phyloP scores from a whole-genome alignment of 2,888 invertebrate species.

The Dicyrtomina minuta region DNA sequence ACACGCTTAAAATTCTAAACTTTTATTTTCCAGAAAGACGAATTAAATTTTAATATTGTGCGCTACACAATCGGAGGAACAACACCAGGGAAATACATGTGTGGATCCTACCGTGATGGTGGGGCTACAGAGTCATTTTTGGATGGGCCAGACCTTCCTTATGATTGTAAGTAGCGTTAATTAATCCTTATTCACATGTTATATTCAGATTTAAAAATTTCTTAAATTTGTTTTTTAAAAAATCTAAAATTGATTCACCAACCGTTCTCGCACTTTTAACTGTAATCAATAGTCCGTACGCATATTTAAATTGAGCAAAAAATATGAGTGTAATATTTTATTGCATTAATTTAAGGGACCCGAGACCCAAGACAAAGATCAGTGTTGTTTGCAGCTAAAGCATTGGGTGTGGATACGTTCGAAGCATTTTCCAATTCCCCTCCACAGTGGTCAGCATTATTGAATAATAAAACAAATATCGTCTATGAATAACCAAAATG shows the following conservation, averaged over 20 bases:
- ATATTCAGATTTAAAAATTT: no score
- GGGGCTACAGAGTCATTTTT: conserved; percentile 43
- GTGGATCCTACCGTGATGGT: conserved; percentile 45
- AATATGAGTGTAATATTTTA: not conserved
- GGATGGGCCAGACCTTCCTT: conserved; percentile 42
- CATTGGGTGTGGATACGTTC: conserved; percentile 43
- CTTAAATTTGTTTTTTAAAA: not conserved
- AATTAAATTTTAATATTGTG: conserved; percentile 49
- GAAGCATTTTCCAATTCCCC: conserved; percentile 52
- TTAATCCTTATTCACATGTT: no score
- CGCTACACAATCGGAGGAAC: conserved; percentile 52
- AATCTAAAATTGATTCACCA: not conserved
- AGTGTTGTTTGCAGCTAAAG: conserved; percentile 38
- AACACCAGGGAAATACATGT: conserved; percentile 38
- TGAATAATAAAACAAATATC: not conserved
- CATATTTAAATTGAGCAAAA: no score
- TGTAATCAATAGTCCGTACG: no score
- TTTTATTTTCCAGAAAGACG: conserved; percentile 37
- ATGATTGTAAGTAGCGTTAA: conserved; percentile 43
- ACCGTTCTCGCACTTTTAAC: not conserved
- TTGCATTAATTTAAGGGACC: conserved; percentile 46
- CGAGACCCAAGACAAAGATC: conserved; percentile 43
- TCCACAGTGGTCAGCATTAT: conserved; percentile 46
- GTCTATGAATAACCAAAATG: not conserved
- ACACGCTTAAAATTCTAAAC: not conserved